These are phyloP conservation scores for Chelonus insularis DNA, from an alignment of 1,140 invertebrate species.

Conservation along the genomic window DNA sequence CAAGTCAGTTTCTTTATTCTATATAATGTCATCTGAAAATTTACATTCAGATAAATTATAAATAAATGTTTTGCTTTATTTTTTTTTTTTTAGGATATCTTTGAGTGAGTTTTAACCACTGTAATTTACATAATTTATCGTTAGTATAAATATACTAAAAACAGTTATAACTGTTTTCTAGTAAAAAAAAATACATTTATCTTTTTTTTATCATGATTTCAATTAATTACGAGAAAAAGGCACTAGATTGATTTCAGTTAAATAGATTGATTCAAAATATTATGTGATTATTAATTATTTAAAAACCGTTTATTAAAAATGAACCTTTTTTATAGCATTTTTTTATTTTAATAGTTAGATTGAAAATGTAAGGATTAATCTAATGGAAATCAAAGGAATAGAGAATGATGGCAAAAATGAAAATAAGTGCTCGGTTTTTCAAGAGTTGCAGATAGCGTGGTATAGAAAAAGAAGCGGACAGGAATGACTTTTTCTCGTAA, in stretches of 20 bases:
- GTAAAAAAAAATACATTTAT: too few relatives aligned
- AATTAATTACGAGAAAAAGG: too few relatives aligned
- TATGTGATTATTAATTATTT: too few relatives aligned
- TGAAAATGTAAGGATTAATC: conserved; percentile 30
- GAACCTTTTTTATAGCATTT: conserved; percentile 51
- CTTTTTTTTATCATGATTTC: too few relatives aligned
- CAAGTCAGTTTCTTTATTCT: conserved; percentile 30
- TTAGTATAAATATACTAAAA: too few relatives aligned
- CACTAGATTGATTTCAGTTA: too few relatives aligned
- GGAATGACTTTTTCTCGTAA: conserved; percentile 35
- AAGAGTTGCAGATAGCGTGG: neutral
- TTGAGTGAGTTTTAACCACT: too few relatives aligned
- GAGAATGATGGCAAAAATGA: neutral
- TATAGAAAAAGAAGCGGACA: conserved; percentile 10
- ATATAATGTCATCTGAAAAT: neutral
- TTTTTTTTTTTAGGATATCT: too few relatives aligned
- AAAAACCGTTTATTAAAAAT: too few relatives aligned
- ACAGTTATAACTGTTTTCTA: too few relatives aligned
- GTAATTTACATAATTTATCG: too few relatives aligned
- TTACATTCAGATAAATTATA: neutral
- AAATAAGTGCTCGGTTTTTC: neutral
- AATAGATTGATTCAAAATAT: neutral
- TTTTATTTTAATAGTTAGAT: conserved; percentile 46
- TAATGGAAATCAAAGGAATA: neutral
- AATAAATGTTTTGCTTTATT: too few relatives aligned